Percentiles rank a stretch among this genome's conserved stretches.
Conservation (phyloP, 1,140 invertebrate species). For the Cataglyphis hispanica region DNA sequence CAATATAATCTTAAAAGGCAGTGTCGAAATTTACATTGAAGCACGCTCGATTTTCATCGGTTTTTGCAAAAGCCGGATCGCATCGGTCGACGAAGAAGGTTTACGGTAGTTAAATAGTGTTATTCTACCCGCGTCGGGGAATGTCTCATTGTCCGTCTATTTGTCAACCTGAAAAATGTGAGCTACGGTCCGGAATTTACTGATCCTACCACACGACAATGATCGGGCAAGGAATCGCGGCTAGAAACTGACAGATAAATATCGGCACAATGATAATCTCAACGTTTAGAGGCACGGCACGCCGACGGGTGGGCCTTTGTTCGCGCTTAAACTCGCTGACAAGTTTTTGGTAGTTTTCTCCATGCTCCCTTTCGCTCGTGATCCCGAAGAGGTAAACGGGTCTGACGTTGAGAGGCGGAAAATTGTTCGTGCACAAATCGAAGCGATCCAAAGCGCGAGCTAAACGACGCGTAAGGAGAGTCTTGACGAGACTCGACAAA, state of each 20-base stretch:
- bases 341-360: constrained; percentile 71
- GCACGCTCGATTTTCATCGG: constrained; percentile 41
- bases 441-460: constrained; percentile 52
- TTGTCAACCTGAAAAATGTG: constrained; percentile 77
- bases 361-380: constrained; percentile 27
- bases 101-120: constrained; percentile 71
- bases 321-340: constrained; percentile 69
- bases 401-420: constrained; percentile 79
- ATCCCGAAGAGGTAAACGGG: constrained; percentile 63
- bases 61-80: constrained; percentile 51
- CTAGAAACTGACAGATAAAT: constrained; percentile 81
- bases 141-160: constrained; percentile 77
- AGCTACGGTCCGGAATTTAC: constrained; percentile 67
- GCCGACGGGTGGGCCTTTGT: constrained; percentile 67
- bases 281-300: constrained; percentile 66
- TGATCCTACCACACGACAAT: constrained; percentile 62
- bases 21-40: constrained; percentile 19
- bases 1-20: constrained; percentile 61
- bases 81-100: constrained; percentile 42
- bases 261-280: constrained; percentile 82
- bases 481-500: constrained; percentile 29
- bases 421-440: constrained; percentile 74
- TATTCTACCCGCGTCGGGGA: constrained; percentile 65
- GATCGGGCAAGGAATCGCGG: constrained; percentile 46
- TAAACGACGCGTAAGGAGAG: constrained; percentile 67